Base-by-base conservation (phyloP, 2,113 vertebrate genomes). In the Rhinoptilus africanus region DNA sequence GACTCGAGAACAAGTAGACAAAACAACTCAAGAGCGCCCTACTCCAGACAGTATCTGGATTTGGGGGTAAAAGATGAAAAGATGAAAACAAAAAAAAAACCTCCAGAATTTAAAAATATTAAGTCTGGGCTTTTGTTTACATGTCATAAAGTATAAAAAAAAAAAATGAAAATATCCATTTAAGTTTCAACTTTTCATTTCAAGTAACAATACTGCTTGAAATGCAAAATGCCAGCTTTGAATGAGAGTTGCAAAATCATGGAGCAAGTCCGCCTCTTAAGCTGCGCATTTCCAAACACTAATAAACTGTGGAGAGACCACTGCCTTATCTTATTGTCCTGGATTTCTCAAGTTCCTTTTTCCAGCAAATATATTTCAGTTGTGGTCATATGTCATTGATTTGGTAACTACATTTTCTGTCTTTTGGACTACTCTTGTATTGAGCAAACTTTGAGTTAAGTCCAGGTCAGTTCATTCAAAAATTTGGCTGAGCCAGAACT, bases 261-360 rank as follows among this genome's bases (percentile, higher is more conserved):
- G 51, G 34, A 9, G 5, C 39, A 68, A 96, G 24, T 56, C 85
- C 81, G n/a, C 47, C 64, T 81, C 85, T 78, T 72, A 60, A 39
- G 35, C 17, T 48, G 57, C 4, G 4, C 8, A 27, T 93, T 96
- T 91, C 60, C 66, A 72, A 91, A 57, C 48, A 56, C 64, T 35
- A 85, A 82, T 66, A 91, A 91, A 85, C 67, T 48, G 47, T 15
- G n/a, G 28, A 83, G 37, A 90, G 24, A 85, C 34, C 12, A 27
- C 35, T 84, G 85, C 30, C 83, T 95, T 93, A 92, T 48, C 80
- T 75, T 84, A 72, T 59, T 91, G 71, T 69, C 35, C 43, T 85
- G 84, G 35, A 89, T 89, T 94, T 91, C 68, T 91, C 48, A 82
- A 82, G 62, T 72, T 92, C 85, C n/a, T 90, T 93, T 89, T 79